Conservation (phyloP, 2,797 vertebrate species). For the Enteromius mattozi region DNA sequence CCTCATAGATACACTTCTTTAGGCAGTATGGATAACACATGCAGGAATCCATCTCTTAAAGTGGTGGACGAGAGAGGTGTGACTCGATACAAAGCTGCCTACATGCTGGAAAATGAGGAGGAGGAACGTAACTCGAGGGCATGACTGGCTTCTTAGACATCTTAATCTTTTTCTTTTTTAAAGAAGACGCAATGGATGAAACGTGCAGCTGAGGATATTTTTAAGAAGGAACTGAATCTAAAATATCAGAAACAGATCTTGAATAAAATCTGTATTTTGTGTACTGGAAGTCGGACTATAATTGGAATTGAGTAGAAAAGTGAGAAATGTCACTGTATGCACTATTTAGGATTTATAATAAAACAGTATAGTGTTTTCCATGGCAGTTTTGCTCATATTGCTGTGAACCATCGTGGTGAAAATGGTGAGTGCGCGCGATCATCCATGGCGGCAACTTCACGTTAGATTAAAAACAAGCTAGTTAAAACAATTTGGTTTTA, state of each 20-base stretch:
- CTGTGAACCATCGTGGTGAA: background rate
- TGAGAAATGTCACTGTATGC: background rate
- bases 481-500: background rate
- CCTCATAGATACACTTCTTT: slow-evolving; percentile 89
- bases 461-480: background rate
- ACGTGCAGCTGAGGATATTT: background rate
- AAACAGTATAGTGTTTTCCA: background rate
- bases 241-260: background rate
- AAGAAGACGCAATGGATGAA: background rate
- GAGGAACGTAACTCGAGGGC: slow-evolving; percentile 87
- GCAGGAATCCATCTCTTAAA: slow-evolving; percentile 82
- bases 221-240: background rate
- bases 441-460: no score
- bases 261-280: background rate
- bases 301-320: background rate
- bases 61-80: slow-evolving; percentile 77
- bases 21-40: slow-evolving; percentile 90
- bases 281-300: background rate
- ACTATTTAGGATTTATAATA: background rate
- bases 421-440: background rate
- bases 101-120: slow-evolving; percentile 88
- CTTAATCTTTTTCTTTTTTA: background rate
- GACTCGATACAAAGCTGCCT: slow-evolving; percentile 84
- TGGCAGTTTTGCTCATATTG: background rate
- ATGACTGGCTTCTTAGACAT: slow-evolving; percentile 61